Conservation (phyloP, 1,140 invertebrate species). For the Chelonus insularis region DNA sequence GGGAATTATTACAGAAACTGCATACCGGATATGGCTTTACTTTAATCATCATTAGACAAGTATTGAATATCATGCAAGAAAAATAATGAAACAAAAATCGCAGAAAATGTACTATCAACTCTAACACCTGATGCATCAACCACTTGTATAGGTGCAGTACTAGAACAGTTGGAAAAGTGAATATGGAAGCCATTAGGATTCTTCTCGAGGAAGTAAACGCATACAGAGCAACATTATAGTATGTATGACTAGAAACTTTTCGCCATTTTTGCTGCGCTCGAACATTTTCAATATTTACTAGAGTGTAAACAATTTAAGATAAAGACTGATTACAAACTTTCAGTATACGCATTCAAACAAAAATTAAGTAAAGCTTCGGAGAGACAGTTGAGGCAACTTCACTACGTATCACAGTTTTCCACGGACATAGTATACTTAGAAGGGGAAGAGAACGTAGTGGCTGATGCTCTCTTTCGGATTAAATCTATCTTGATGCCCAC, state of each 20-base stretch:
- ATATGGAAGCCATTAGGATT: slow-evolving; percentile 37
- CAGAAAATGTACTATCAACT: background rate
- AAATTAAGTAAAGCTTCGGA: slow-evolving; percentile 7
- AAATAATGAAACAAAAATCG: slow-evolving; percentile 31
- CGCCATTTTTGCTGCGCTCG: too few species aligned
- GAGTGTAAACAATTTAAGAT: slow-evolving; percentile 5
- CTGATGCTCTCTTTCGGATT: slow-evolving; percentile 38
- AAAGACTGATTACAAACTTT: slow-evolving; percentile 34
- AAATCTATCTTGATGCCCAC: slow-evolving; percentile 27
- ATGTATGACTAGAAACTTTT: slow-evolving; percentile 40
- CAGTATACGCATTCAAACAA: slow-evolving; percentile 30
- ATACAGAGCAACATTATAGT: slow-evolving; percentile 25
- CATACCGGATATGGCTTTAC: slow-evolving; percentile 33
- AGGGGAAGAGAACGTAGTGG: slow-evolving; percentile 39
- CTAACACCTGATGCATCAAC: slow-evolving; percentile 8
- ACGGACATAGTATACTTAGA: slow-evolving; percentile 37
- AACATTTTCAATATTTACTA: slow-evolving; percentile 29
- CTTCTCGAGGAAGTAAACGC: slow-evolving; percentile 33
- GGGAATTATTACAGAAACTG: slow-evolving; percentile 47
- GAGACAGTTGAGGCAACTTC: slow-evolving; percentile 30
- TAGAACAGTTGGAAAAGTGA: slow-evolving; percentile 26
- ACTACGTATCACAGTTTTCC: slow-evolving; percentile 38
- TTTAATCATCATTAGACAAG: slow-evolving; percentile 29
- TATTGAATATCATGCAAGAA: slow-evolving; percentile 20
- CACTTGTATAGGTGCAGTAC: slow-evolving; percentile 22